Conservation (phyloP, 2,113 vertebrate genomes). For the Lipophrys pholis region DNA sequence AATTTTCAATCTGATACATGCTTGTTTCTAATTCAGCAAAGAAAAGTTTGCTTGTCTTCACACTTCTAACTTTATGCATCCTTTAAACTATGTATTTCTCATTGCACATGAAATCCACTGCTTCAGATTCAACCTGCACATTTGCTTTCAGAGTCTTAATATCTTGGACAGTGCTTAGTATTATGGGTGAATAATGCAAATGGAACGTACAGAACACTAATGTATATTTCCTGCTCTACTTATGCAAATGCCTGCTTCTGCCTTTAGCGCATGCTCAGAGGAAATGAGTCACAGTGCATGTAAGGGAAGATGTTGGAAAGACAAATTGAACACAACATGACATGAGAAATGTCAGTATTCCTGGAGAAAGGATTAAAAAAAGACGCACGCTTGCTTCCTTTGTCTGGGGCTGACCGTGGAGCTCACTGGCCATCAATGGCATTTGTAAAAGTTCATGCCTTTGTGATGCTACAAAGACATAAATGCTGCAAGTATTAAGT, state of each 20-base stretch:
- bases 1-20: neutral
- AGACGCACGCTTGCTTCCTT: neutral
- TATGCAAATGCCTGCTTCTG: conserved; percentile 53
- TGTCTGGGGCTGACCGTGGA: neutral
- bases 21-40: conserved; percentile 16
- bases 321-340: conserved; percentile 3
- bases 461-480: neutral
- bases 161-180: conserved; percentile 49
- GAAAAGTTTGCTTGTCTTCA: conserved; percentile 5
- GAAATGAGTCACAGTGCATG: conserved; percentile 30
- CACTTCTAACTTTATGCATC: neutral
- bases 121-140: conserved; percentile 27
- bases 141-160: conserved; percentile 61
- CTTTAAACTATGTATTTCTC: neutral
- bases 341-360: conserved; percentile 8
- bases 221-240: conserved; percentile 4
- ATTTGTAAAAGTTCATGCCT: neutral
- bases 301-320: conserved; percentile 9
- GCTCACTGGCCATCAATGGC: neutral
- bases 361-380: conserved; percentile 18
- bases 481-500: neutral
- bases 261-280: conserved; percentile 39
- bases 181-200: conserved; percentile 51
- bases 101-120: conserved; percentile 17
- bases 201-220: conserved; percentile 5